Evolutionary conservation across 2,888 invertebrate species (phyloP), one percentile per base, ranked within the genome.

Genomic region (Sclerodermus sp.): DNA sequence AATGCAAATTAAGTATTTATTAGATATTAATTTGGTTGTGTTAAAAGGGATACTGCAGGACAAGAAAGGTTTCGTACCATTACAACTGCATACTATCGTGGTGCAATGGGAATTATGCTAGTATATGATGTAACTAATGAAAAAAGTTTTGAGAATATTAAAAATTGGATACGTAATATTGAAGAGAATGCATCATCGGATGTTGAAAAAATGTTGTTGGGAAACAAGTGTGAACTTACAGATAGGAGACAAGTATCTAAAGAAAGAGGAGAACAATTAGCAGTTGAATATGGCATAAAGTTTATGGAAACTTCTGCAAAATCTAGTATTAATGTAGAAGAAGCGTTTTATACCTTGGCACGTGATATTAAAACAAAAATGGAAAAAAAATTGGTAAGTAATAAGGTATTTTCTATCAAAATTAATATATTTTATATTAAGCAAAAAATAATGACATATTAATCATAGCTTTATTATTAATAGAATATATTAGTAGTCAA

Each of bases 271-370:
- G 97, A 98, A 83, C 91, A 96, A 82, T 84, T 98, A 79, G 97
- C 97, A 55, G 86, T 96, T 73, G 98, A 98, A 81, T 97, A 98
- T 83, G 93, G 95, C 73, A 97, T 99, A 69, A 96, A 96, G 82
- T 99, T 99, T 82, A 91, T 99, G 87, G 99, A 99, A 83, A 99
- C 98, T 45, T 96, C 96, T 66, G 99, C 99, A 47, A 99, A 99
- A 82, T 91, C 94, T 62, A 94, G 96, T 78, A 90, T 96, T 79
- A 96, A 98, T 79, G 96, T 99, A 42, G 98, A 99, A 81, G 93
- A 93, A 70, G 96, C 97, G 49, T 99, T 99, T 83, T 94, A 93
- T 80, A 96, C 95, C 55, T 83, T 99, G 79, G 97, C 98, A 51
- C 89, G 94, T 79, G 97, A 97, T 81, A 97, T 97, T 74, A 97